These are phyloP conservation scores for Phoebastria nigripes DNA, from an alignment of 2,797 vertebrate genomes.

Conservation along the genomic window DNA sequence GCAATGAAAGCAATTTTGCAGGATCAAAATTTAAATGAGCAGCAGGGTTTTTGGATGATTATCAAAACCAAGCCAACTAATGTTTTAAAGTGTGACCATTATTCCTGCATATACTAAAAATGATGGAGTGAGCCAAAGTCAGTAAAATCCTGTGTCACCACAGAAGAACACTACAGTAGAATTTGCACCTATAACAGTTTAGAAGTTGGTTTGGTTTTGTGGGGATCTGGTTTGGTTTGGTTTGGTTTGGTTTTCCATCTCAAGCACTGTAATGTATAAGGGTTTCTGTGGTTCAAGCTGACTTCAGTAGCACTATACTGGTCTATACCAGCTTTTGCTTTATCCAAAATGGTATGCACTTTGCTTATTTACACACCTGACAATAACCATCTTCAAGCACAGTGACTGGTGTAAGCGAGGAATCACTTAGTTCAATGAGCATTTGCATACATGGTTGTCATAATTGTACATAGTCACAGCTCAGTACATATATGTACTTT, in stretches of 20 bases:
- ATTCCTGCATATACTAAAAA: not conserved
- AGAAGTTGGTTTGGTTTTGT: not conserved
- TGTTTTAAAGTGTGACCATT: not conserved
- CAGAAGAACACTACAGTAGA: not conserved
- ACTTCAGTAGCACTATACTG: not conserved
- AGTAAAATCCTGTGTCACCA: not conserved
- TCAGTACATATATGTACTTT: not conserved
- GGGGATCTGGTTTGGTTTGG: not conserved
- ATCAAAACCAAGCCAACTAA: constrained; percentile 4
- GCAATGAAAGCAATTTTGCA: constrained; percentile 31
- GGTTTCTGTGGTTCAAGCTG: not conserved
- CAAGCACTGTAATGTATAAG: not conserved
- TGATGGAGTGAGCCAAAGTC: not conserved
- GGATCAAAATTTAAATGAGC: constrained; percentile 32
- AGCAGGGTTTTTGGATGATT: not conserved
- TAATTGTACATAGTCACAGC: not conserved
- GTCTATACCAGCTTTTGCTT: not conserved
- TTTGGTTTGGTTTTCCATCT: not conserved
- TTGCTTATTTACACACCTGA: not conserved
- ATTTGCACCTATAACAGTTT: not conserved
- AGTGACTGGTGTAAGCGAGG: not conserved
- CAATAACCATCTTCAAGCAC: not conserved
- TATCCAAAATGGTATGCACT: not conserved
- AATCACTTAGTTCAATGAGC: not conserved
- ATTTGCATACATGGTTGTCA: not conserved